Evolutionary conservation across 2,797 vertebrate genomes (phyloP).

Genomic region (Neostethus bicornis): DNA sequence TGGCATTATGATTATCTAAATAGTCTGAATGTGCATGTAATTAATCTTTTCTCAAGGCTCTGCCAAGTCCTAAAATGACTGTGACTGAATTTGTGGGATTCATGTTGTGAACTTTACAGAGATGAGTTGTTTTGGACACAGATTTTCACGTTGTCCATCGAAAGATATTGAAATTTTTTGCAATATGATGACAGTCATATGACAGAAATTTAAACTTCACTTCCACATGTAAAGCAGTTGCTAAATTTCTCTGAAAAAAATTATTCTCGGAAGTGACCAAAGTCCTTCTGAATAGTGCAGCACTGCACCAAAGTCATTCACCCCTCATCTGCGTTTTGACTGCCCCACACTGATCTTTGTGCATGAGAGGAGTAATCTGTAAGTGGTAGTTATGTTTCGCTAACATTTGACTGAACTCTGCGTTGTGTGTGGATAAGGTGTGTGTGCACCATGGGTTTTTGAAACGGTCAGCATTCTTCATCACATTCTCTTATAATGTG

Average conservation of each 20-base stretch:
- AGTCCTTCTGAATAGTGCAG: not conserved
- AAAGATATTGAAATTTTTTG: too few species aligned
- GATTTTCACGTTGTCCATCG: too few species aligned
- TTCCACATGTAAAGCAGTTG: not conserved
- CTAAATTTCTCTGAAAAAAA: not conserved
- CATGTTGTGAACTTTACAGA: too few species aligned
- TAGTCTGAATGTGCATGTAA: too few species aligned
- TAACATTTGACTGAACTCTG: constrained; percentile 27
- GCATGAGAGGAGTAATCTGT: constrained; percentile 15
- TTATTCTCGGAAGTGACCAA: too few species aligned
- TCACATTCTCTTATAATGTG: constrained; percentile 56
- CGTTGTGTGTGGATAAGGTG: constrained; percentile 10
- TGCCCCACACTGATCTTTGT: not conserved
- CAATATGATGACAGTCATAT: too few species aligned
- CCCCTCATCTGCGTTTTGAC: constrained; percentile 31
- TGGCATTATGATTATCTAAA: too few species aligned
- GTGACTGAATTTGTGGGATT: too few species aligned
- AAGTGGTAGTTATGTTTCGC: constrained; percentile 22
- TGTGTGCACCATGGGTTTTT: constrained; percentile 38
- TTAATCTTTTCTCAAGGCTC: too few species aligned
- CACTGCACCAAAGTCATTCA: constrained; percentile 11
- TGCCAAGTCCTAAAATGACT: too few species aligned
- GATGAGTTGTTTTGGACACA: too few species aligned
- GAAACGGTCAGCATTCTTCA: constrained; percentile 59
- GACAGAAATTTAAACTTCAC: too few species aligned